A percentile compares a stretch with the other conserved stretches of the same genome.
phyloP scores from a whole-genome alignment of 2,888 invertebrate species.

The Chymomyza fuscimana region DNA sequence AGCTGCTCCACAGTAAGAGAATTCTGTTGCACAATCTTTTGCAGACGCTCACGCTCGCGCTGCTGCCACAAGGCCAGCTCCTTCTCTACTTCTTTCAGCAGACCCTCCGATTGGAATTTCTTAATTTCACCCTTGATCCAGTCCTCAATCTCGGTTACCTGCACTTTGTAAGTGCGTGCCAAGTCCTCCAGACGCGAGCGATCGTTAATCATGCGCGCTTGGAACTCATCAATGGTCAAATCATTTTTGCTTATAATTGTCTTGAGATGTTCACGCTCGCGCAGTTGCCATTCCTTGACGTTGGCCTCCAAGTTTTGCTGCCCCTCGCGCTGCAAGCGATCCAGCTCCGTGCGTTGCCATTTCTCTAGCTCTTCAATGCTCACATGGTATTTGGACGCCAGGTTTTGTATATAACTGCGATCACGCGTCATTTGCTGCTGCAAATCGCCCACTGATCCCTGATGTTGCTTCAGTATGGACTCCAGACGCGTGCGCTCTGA shows the following conservation, averaged over 20 bases:
- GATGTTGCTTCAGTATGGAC: conserved; percentile 71
- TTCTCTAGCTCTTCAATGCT: conserved; percentile 76
- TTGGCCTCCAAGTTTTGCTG: conserved; percentile 58
- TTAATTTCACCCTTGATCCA: conserved; percentile 76
- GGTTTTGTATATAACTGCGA: conserved; percentile 67
- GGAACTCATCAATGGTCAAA: conserved; percentile 77
- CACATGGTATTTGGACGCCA: conserved; percentile 76
- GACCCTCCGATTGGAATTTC: conserved; percentile 74
- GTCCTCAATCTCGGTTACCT: conserved; percentile 76
- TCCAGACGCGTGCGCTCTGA: conserved; percentile 76
- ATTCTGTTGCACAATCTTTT: conserved; percentile 69
- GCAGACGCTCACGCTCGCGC: conserved; percentile 74
- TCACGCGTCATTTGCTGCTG: conserved; percentile 72
- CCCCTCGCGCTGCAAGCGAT: conserved; percentile 70
- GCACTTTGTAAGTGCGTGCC: conserved; percentile 74
- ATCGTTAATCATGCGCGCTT: conserved; percentile 73
- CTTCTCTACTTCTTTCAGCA: conserved; percentile 74
- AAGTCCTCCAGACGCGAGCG: conserved; percentile 71
- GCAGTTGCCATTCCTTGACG: conserved; percentile 76
- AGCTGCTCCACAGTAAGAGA: conserved; percentile 75
- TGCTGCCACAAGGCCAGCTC: conserved; percentile 76
- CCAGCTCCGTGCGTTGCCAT: conserved; percentile 76
- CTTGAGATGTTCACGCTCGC: conserved; percentile 70
- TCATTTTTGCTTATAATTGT: conserved; percentile 73
- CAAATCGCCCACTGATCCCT: conserved; percentile 73